Base-by-base conservation (phyloP, 2,888 invertebrate species). In the Troides helena region DNA sequence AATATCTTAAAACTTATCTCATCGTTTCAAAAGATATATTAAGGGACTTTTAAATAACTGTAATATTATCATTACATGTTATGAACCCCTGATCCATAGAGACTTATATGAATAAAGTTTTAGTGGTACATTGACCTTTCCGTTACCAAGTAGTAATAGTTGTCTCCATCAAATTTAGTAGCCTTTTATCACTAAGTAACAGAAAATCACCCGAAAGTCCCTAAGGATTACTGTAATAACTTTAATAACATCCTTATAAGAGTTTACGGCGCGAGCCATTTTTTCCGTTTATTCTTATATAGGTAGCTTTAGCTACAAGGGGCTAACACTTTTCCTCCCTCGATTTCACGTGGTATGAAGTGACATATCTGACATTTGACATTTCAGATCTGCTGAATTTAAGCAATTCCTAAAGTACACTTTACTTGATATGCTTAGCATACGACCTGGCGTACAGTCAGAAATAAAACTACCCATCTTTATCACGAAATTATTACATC, bases 151-250 rank as follows among this genome's bases (percentile, higher is more conserved):
- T 61, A 50, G 67, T 67, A 56, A 67, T 53, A 67, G 53, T 67
- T 67, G 61, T 67, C 39, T 61, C 50, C 66, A 67, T 61, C 36
- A 67, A 60, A 61, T 61, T 67, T 67, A 61, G 53, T 67, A 61
- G 61, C 61, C 30, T 39, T 67, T 67, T 67, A 67, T 67, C 67
- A 61, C 61, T 61, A 61, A 67, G 67, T 67, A 61, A 67, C 61
- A 67, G 53, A 67, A 67, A 61, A 67, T 61, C 50, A 50, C 67
- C 36, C 36, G 53, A 67, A 67, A 53, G 23, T 60, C 53, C 61
- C 60, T 61, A 61, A 67, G 30, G 60, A 23, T 39, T 36, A 67
- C 53, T 67, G 36, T 67, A 67, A 67, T 67, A 67, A 67, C 61
- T 58, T 58, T 58, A 58, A 58, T 58, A 58, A 21, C 57, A 67